A percentile compares a stretch with the other conserved stretches of the same genome.
Evolutionary conservation across 2,113 vertebrate genomes (phyloP).

Genomic region (Phalacrocorax pelagicus): DNA sequence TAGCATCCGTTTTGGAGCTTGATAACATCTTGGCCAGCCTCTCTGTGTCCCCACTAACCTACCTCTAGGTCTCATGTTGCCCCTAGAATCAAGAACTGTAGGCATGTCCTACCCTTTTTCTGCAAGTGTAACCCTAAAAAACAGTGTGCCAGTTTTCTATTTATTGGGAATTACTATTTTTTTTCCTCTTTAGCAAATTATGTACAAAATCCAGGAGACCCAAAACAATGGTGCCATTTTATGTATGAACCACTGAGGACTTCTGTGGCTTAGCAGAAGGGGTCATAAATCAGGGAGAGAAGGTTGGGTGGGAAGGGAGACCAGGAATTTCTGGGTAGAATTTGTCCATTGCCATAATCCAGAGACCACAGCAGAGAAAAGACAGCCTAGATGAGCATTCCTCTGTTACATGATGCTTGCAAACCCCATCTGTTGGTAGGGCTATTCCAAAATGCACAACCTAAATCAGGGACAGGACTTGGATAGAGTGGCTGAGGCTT

Average conservation of each 20-base stretch:
- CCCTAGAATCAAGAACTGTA: background rate
- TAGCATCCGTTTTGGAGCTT: background rate
- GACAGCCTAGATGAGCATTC: background rate
- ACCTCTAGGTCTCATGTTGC: background rate
- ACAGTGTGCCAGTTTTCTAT: background rate
- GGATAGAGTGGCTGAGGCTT: background rate
- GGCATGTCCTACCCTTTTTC: background rate
- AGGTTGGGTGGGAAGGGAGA: background rate
- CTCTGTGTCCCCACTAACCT: background rate
- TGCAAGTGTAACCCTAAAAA: background rate
- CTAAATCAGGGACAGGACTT: background rate
- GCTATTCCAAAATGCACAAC: background rate
- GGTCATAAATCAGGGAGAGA: background rate
- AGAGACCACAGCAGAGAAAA: slow-evolving; percentile 9
- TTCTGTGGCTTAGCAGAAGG: background rate
- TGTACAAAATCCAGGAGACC: background rate
- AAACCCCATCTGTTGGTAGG: slow-evolving; percentile 9
- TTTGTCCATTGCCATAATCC: background rate
- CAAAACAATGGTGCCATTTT: background rate
- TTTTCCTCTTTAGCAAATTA: background rate
- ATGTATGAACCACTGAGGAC: background rate
- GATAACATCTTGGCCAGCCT: background rate
- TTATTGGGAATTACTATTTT: background rate
- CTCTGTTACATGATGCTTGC: background rate
- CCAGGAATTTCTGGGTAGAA: background rate